A percentile compares a stretch with the other conserved stretches of the same genome.
Conservation (phyloP, 2,888 invertebrate species). For the Philereme transversata region DNA sequence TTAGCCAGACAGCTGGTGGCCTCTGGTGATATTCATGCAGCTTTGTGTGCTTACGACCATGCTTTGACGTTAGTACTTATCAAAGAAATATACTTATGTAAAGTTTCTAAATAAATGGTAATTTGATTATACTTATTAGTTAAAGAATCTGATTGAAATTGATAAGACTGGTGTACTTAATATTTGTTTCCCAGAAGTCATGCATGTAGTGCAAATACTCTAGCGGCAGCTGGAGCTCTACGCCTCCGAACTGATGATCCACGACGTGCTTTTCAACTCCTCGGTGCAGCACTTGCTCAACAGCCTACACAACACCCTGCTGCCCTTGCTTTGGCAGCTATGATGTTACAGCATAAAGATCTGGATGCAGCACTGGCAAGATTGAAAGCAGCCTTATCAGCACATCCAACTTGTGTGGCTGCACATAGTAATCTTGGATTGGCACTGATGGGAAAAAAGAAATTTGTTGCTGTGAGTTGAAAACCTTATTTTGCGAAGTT, state of each 20-base stretch:
- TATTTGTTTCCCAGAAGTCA: constrained; percentile 46
- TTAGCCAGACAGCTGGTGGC: constrained; percentile 88
- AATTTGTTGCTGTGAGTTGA: constrained; percentile 67
- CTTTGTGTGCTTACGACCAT: constrained; percentile 88
- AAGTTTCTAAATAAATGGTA: no score
- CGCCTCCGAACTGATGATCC: constrained; percentile 77
- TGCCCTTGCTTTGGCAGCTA: constrained; percentile 79
- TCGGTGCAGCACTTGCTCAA: constrained; percentile 80
- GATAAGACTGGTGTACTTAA: constrained; percentile 1
- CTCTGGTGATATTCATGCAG: constrained; percentile 87
- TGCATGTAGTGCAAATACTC: constrained; percentile 77
- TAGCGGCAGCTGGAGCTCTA: constrained; percentile 79
- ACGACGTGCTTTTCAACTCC: constrained; percentile 79
- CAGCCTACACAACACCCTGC: constrained; percentile 76
- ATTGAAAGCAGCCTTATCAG: constrained; percentile 75
- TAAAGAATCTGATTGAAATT: no score
- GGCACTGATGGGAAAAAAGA: constrained; percentile 72
- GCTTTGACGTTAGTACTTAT: constrained; percentile 86
- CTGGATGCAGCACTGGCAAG: constrained; percentile 74
- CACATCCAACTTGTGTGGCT: constrained; percentile 73
- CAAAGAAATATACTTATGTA: no score
- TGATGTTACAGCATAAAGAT: constrained; percentile 80
- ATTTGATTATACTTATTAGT: no score
- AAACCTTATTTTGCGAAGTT: not conserved
- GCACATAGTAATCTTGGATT: constrained; percentile 72